Percentiles rank a stretch among this genome's conserved stretches.
Evolutionary conservation across 2,888 invertebrate species (phyloP).

Genomic region (Scaptomyza cyrtandrae): DNA sequence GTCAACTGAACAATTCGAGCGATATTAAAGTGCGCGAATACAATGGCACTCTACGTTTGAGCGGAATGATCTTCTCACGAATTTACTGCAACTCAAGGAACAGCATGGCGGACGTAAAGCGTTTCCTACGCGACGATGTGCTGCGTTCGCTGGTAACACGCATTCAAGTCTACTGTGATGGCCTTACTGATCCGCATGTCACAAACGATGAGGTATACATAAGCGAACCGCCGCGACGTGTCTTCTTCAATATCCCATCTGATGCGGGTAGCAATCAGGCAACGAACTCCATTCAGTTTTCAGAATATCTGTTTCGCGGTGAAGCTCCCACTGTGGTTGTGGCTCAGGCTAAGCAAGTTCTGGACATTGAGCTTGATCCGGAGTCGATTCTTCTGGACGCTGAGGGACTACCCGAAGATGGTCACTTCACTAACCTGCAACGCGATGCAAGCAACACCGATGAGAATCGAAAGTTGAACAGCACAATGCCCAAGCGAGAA

Average conservation of each 20-base stretch:
- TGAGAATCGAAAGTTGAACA: constrained; percentile 84
- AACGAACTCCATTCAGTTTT: constrained; percentile 87
- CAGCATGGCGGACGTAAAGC: constrained; percentile 89
- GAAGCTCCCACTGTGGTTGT: constrained; percentile 93
- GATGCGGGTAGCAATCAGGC: constrained; percentile 74
- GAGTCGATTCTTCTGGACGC: constrained; percentile 89
- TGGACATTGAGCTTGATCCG: constrained; percentile 90
- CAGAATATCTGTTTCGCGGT: constrained; percentile 96
- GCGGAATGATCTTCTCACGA: constrained; percentile 85
- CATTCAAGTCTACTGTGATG: constrained; percentile 96
- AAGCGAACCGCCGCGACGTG: constrained; percentile 95
- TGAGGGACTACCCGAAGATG: constrained; percentile 93
- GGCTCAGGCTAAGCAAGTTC: constrained; percentile 91
- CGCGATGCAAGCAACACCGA: constrained; percentile 37
- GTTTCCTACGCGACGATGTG: constrained; percentile 92
- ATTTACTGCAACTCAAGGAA: constrained; percentile 92
- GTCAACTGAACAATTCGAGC: constrained; percentile 74
- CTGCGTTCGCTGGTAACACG: constrained; percentile 93
- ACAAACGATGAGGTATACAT: constrained; percentile 86
- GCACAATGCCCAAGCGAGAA: constrained; percentile 86
- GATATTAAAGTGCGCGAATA: constrained; percentile 77
- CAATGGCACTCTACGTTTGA: constrained; percentile 81
- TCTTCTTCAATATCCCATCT: constrained; percentile 90
- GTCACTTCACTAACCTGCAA: constrained; percentile 49
- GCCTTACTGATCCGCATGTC: constrained; percentile 87